Evolutionary conservation across 2,113 vertebrate genomes (phyloP).

Genomic region (Hemiprocne comata): DNA sequence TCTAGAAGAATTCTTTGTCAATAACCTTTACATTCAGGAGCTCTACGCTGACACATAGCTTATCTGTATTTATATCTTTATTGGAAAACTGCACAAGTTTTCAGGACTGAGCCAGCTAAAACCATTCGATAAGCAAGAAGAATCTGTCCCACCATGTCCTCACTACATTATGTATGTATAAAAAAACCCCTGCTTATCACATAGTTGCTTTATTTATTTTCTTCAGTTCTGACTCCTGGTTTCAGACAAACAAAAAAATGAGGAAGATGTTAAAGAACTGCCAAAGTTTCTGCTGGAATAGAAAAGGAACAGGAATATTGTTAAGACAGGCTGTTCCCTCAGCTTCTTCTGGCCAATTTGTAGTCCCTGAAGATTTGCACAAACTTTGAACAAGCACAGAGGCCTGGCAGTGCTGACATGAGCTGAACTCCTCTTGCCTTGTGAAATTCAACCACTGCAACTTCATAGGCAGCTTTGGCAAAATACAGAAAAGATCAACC

Average conservation of each 20-base stretch:
- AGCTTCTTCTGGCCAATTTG: constrained; percentile 17
- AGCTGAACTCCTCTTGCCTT: not conserved
- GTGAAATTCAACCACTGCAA: not conserved
- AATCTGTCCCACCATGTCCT: not conserved
- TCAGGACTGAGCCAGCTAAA: not conserved
- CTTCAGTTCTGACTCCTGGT: not conserved
- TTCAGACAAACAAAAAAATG: not conserved
- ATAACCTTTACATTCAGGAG: not conserved
- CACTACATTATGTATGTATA: not conserved
- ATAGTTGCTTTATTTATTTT: not conserved
- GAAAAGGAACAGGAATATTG: not conserved
- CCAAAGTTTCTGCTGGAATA: not conserved
- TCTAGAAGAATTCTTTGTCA: not conserved
- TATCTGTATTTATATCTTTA: not conserved
- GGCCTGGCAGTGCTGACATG: constrained; percentile 9
- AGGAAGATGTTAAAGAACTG: not conserved
- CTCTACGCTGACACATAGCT: not conserved
- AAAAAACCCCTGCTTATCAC: not conserved
- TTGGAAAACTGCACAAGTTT: not conserved
- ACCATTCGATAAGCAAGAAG: not conserved
- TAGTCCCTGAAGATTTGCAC: constrained; percentile 18
- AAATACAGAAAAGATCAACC: not conserved
- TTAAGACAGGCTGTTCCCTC: not conserved
- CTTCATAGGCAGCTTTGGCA: constrained; percentile 7
- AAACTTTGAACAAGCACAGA: constrained; percentile 11